Evolutionary conservation across 2,113 vertebrate species (phyloP), one percentile per base, ranked within the genome.

Genomic region (Charadrius vociferus): DNA sequence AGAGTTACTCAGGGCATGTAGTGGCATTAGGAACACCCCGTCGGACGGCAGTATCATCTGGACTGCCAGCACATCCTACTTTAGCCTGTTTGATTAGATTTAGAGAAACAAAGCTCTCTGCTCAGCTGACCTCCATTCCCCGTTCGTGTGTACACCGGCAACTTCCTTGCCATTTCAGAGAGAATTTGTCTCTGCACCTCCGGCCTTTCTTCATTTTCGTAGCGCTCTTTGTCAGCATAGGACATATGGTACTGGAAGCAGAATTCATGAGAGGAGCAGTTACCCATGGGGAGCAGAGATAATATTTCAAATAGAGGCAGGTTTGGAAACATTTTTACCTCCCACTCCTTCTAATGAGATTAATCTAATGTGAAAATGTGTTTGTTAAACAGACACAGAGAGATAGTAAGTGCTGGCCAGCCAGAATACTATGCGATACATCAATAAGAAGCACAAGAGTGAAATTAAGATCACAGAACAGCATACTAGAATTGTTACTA

Each of bases 111-210:
- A 26, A 41, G 83, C 37, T 3, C 63, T 6, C 37, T 12, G 87
- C 88, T 43, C 19, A 14, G 87, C 98, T 97, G 19, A 99, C 99
- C 99, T 99, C 99, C 99, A 24, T 96, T 99, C 19, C 99, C 99
- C 1, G 99, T 99, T 85, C 99, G 98, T 0, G 99, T 99, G 94
- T 99, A 99, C 82, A 99, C 98, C 4, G 99, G 99, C 32, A 99
- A 95, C 73, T 98, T 99, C 98, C 98, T 98, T 10, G 99, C 99
- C 26, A 99, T 99, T 47, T 99, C 99, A 3, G 98, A 71, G 11
- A 99, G 98, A 67, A 99, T 99, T 94, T 99, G 99, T 95, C 99
- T 99, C 98, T 99, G 99, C 67, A 98, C 98, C 81, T 99, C 99
- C 3, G 99, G 99, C 77, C 99, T 97, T 86, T 99, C 99, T 91